Evolutionary conservation across 2,888 invertebrate genomes (phyloP), one percentile per base, ranked within the genome.

Genomic region (Chloromyia formosa): DNA sequence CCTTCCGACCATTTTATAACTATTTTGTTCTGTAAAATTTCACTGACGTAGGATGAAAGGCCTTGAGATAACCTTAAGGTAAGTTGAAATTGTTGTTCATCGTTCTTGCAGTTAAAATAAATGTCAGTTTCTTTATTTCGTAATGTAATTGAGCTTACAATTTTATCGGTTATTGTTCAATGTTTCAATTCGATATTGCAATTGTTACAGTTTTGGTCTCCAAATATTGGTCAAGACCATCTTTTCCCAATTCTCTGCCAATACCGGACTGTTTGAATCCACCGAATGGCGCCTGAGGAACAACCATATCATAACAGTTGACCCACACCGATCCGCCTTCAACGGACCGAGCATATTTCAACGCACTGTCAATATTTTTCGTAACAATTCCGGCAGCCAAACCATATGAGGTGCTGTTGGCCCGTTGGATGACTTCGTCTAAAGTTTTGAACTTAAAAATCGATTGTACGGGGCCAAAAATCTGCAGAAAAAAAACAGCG

Each of bases 391-490:
- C 95, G 22, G 95, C 92, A 0, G 94, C 94, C 45, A 96, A 87
- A 18, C 96, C 96, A 80, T 93, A 96, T 53, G 84, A 86, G 0
- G 94, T 93, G 77, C 89, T 86, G 83, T 96, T 96, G 9, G 95
- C 93, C 78, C 95, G 88, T 77, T 93, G 91, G 74, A 96, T 90
- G 0, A 92, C 93, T 84, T 96, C 96, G 1, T 92, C 91, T 0
- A 84, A 18, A 20, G 62, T 76, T 54, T 91, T 90, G 81, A 95
- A 96, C 84, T 94, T 94, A 54, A 95, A 86, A 80, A 96, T 94
- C 73, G 90, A 90, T 84, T 95, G 94, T 0, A 96, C 96, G 0
- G 96, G 96, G 0, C 96, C 96, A 82, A 96, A 96, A 79, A 96
- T 96, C 93, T 94, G 79, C 54, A 58, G 12, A 16, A 4, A 20